phyloP scores from a whole-genome alignment of 2,113 vertebrate genomes.

The Castor canadensis region DNA sequence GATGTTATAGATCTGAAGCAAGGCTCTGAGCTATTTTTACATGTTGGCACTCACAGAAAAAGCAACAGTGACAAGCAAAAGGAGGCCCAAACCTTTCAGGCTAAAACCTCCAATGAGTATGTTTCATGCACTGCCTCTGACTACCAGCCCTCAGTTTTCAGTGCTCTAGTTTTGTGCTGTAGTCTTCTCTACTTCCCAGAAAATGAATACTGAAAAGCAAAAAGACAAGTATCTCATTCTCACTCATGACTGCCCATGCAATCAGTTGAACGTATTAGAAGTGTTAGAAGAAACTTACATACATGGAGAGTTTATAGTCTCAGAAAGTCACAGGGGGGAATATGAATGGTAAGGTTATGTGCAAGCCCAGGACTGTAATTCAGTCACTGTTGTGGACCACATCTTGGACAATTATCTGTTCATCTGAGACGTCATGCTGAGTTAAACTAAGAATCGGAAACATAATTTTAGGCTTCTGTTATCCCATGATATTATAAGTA shows the following conservation, averaged over 20 bases:
- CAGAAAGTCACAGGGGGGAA: not conserved
- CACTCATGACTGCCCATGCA: not conserved
- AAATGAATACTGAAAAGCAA: conserved; percentile 1
- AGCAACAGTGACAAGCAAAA: not conserved
- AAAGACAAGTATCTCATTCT: not conserved
- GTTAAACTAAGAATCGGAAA: conserved; percentile 50
- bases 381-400: not conserved
- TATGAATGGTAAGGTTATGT: not conserved
- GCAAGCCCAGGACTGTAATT: conserved; percentile 10
- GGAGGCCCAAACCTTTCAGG: not conserved
- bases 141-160: not conserved
- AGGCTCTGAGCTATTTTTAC: conserved; percentile 40
- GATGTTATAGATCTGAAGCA: conserved; percentile 14
- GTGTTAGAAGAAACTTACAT: not conserved
- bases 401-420: conserved; percentile 8
- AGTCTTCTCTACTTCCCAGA: not conserved
- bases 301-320: not conserved
- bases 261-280: not conserved
- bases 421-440: conserved; percentile 27
- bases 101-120: not conserved
- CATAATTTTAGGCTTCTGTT: conserved; percentile 54
- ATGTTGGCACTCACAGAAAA: conserved; percentile 28
- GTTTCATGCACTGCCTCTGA: not conserved
- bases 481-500: conserved; percentile 43
- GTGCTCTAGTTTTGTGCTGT: not conserved